Evolutionary conservation across 2,888 invertebrate genomes (phyloP).

Genomic region (Argyresthia goedartella): DNA sequence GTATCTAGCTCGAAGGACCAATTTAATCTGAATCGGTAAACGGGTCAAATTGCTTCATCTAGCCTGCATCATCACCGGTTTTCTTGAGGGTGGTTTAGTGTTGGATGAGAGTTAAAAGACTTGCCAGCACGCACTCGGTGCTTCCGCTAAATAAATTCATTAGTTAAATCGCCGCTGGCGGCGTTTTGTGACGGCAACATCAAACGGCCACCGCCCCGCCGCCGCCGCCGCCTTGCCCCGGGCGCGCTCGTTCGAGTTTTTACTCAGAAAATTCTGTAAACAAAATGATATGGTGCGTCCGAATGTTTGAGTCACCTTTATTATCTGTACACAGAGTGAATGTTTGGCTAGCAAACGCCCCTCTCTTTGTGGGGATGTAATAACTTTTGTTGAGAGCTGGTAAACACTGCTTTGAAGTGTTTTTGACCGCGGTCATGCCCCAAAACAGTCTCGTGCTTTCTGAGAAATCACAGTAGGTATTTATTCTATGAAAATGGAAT

Average conservation of each 20-base stretch:
- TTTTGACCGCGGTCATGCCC: background rate
- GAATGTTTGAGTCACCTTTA: conserved; percentile 69
- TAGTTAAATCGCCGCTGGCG: conserved; percentile 71
- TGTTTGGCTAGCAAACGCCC: conserved; percentile 54
- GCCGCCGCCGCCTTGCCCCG: conserved; percentile 46
- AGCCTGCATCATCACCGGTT: background rate
- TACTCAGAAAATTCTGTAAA: conserved; percentile 69
- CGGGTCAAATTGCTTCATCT: conserved; percentile 10
- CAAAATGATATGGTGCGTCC: conserved; percentile 66
- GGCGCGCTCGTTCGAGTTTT: conserved; percentile 61
- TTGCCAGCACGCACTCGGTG: conserved; percentile 30
- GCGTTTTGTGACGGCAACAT: conserved; percentile 69
- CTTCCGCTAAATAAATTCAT: conserved; percentile 72
- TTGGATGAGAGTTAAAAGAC: conserved; percentile 2
- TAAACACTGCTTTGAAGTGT: conserved; percentile 31
- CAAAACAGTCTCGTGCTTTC: background rate
- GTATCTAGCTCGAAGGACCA: background rate
- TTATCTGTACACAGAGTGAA: conserved; percentile 58
- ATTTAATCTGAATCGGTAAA: conserved; percentile 8
- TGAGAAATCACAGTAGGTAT: too few relatives aligned
- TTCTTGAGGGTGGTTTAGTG: conserved; percentile 15
- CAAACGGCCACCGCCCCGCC: conserved; percentile 45
- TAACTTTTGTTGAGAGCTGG: conserved; percentile 30
- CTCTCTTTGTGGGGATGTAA: conserved; percentile 44
- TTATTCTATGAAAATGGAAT: too few relatives aligned